Base-by-base conservation (phyloP, 2,888 invertebrate species). In the Heliconius charithonia region DNA sequence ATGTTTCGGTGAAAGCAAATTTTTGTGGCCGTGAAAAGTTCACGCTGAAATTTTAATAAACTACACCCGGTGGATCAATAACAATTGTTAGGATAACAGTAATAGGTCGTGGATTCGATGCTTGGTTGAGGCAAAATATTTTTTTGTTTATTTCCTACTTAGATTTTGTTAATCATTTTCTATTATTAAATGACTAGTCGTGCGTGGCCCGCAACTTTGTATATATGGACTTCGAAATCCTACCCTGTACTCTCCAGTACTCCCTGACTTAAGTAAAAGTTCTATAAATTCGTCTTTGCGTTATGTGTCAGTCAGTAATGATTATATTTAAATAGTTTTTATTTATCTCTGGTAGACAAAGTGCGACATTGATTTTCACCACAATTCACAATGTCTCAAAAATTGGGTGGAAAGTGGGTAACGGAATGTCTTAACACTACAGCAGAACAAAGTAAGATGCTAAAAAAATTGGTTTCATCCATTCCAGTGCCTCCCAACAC, bases 1-100 rank as follows among this genome's bases (percentile, higher is more conserved):
- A 90, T 91, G 92, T 90, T 88, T 81, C 83, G 89, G 90, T 85
- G 92, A 92, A 91, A 92, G 91, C 90, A 85, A 85, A 87, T 88
- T 87, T 87, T 82, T 80, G 81, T 85, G 85, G 83, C 87, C 87
- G 83, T 87, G 87, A 87, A 87, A 85, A 84, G 82, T 82, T 79
- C 72, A 79, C 65, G 80, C 83, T 81, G 78, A 81, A 78, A 81
- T 75, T 65, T 81, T 77, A 80, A 77, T 76, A 73, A 67, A 79
- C 45, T 29, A 19, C n/a, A 4, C 59, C 37, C 19, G 13, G 56
- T 63, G 32, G 73, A 37, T 25, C n/a, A 16, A 10, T 59, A 16
- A 2, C 16, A 22, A 16, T 56, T n/a, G 56, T 56, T 56, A 56
- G 22, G 1, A 22, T 19, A 51, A 22, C 56, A 9, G 22, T 32